Conservation (phyloP, 2,113 vertebrate species). For the Chloroceryle aenea region DNA sequence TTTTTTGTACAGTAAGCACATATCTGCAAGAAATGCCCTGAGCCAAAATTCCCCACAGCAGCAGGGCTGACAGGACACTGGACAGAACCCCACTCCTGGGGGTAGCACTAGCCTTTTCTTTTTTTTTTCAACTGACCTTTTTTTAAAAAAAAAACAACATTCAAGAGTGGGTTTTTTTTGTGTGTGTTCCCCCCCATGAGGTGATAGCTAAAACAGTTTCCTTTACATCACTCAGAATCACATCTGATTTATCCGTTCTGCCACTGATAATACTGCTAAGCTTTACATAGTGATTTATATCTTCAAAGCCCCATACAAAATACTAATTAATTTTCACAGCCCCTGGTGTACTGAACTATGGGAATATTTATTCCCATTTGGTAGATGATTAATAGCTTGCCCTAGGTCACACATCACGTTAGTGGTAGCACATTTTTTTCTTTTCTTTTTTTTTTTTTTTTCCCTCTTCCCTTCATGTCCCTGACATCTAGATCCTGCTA, state of each 20-base stretch:
- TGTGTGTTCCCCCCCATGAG: too few relatives aligned
- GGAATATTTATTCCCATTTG: conserved; percentile 32
- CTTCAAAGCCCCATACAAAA: conserved; percentile 54
- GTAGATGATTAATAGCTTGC: conserved; percentile 20
- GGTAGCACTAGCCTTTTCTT: neutral
- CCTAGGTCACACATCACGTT: neutral
- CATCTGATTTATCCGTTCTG: conserved; percentile 24
- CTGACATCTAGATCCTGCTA: neutral
- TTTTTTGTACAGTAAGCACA: conserved; percentile 13
- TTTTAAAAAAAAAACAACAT: neutral
- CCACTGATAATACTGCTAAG: conserved; percentile 19
- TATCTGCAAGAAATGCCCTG: conserved; percentile 23
- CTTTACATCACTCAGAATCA: conserved; percentile 8
- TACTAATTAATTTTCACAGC: conserved; percentile 50
- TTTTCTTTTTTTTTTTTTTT: too few relatives aligned
- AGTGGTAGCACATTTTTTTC: neutral
- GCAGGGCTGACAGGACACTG: neutral
- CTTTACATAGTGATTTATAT: conserved; percentile 28
- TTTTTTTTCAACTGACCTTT: neutral
- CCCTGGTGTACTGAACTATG: neutral
- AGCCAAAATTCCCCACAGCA: neutral
- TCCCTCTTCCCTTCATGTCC: neutral
- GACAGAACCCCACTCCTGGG: neutral
- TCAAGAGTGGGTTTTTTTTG: fast-evolving
- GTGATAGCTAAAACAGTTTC: neutral